These are phyloP conservation scores for Montipora capricornis DNA, from an alignment of 64 coral and sea anemone species.

Conservation along the genomic window DNA sequence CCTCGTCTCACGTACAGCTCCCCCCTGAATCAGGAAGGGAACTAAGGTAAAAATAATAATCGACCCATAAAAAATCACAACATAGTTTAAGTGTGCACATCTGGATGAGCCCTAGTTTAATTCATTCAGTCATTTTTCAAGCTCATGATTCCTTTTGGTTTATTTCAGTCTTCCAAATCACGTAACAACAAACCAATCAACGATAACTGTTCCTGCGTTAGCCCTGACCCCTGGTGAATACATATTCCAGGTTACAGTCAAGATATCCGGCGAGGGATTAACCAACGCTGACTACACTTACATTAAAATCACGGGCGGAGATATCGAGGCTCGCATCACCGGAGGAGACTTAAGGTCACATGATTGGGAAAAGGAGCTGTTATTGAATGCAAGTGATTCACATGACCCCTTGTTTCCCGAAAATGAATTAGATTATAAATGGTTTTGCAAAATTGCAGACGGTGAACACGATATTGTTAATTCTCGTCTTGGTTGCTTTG, in stretches of 20 bases:
- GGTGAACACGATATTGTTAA: neutral
- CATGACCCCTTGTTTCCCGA: conserved; percentile 27
- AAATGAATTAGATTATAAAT: conserved; percentile 62
- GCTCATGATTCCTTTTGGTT: neutral
- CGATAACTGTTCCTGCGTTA: conserved; percentile 67
- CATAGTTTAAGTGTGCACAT: too few species aligned
- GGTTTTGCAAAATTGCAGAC: conserved; percentile 66
- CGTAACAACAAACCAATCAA: conserved; percentile 49
- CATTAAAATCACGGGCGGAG: conserved; percentile 63
- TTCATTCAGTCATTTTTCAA: too few species aligned
- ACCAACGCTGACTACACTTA: conserved; percentile 69
- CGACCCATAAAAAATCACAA: neutral
- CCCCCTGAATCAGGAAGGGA: conserved; percentile 70
- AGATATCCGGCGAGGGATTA: neutral
- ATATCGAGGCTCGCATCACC: conserved; percentile 62
- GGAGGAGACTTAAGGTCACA: conserved; percentile 74
- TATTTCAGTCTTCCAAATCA: conserved; percentile 38
- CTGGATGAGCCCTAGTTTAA: too few species aligned
- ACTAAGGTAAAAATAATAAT: conserved; percentile 37
- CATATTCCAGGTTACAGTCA: conserved; percentile 58
- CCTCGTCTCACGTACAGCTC: conserved; percentile 12
- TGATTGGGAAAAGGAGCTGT: conserved; percentile 61
- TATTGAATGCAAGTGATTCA: conserved; percentile 79
- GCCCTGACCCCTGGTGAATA: conserved; percentile 79
- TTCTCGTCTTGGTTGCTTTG: conserved; percentile 85